Percentiles rank a stretch among this genome's conserved stretches.
These are phyloP conservation scores for Parazoanthus darwini DNA, from an alignment of 92 coral and sea anemone genomes.

Conservation along the genomic window DNA sequence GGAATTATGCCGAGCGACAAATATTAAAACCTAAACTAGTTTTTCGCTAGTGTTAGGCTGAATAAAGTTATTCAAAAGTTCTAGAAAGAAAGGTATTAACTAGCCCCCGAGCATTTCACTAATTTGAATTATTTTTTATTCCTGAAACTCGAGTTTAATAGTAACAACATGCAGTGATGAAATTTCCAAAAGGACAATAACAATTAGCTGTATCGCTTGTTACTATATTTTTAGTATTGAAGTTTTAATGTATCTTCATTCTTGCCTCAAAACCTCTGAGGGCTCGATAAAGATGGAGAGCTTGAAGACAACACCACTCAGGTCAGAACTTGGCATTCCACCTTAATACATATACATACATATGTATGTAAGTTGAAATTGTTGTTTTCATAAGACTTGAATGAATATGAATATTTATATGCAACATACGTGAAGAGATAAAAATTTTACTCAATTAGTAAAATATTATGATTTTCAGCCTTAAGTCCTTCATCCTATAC, in stretches of 20 bases:
- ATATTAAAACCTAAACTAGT: background rate
- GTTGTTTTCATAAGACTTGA: constrained; percentile 29
- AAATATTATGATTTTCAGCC: too few species aligned
- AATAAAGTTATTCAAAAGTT: too few species aligned
- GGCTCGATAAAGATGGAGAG: background rate
- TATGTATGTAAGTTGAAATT: background rate
- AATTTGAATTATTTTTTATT: background rate
- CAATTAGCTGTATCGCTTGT: background rate
- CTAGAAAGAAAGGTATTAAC: background rate
- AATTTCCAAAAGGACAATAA: background rate
- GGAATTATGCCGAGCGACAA: background rate
- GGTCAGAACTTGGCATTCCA: too few species aligned
- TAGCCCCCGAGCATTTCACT: background rate
- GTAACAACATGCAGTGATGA: background rate
- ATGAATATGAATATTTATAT: background rate
- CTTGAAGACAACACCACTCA: background rate
- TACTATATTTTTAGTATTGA: too few species aligned
- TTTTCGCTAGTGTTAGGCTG: background rate
- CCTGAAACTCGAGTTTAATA: background rate
- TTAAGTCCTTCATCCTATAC: too few species aligned
- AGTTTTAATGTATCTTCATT: background rate
- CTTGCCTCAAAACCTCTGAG: background rate
- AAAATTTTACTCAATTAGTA: too few species aligned
- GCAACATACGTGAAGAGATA: background rate
- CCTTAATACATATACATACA: background rate